Percentiles rank a stretch among this genome's conserved stretches.
Conservation (phyloP, 2,797 vertebrate species). For the Nannoperca obscura region DNA sequence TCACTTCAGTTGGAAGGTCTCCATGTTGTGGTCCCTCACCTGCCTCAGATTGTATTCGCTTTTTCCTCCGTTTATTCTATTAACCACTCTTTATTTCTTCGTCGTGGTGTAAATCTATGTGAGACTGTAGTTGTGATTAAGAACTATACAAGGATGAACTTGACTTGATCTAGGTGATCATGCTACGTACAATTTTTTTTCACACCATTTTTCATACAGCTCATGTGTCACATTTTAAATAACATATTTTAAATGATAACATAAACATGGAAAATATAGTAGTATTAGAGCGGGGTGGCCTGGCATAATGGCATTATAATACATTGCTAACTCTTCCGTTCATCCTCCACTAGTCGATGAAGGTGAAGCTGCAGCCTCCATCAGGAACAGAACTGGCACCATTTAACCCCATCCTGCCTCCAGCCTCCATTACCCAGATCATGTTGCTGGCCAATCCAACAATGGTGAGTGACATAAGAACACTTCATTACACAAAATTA, state of each 20-base stretch:
- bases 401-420: constrained; percentile 93
- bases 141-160: neutral
- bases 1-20: neutral
- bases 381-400: constrained; percentile 92
- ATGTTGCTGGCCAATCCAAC: constrained; percentile 95
- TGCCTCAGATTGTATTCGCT: neutral
- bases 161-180: neutral
- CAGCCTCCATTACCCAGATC: constrained; percentile 95
- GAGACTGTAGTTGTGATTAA: neutral
- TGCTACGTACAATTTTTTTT: neutral
- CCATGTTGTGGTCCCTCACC: neutral
- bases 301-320: neutral
- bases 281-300: neutral
- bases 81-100: too few relatives aligned
- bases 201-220: neutral
- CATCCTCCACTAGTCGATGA: constrained; percentile 90
- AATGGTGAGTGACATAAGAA: constrained; percentile 83
- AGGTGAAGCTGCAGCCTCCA: constrained; percentile 96
- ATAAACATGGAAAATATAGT: neutral
- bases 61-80: neutral
- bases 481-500: neutral
- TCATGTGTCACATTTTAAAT: neutral
- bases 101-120: neutral
- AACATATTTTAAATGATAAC: neutral
- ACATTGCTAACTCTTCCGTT: neutral